Percentiles rank a stretch among this genome's conserved stretches.
Evolutionary conservation across 2,113 vertebrate genomes (phyloP).

Genomic region (Odontophorus gujanensis): DNA sequence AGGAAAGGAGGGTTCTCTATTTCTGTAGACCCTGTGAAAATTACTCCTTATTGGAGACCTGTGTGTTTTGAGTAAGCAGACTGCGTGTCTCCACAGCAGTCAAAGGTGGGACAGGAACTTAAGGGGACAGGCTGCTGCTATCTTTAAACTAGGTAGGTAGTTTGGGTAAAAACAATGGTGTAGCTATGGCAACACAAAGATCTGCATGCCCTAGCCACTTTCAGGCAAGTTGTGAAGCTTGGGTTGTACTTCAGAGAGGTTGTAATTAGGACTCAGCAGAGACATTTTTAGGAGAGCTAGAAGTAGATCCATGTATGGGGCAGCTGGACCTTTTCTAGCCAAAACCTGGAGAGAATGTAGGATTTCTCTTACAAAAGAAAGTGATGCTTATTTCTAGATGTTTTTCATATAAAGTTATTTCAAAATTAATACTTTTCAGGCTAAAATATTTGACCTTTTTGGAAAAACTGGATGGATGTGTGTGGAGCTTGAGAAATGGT

Average conservation of each 20-base stretch:
- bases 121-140: not conserved
- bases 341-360: not conserved
- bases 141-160: not conserved
- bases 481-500: not conserved
- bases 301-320: no score
- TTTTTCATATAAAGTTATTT: not conserved
- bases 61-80: not conserved
- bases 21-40: constrained; percentile 22
- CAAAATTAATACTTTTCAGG: not conserved
- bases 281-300: not conserved
- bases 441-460: not conserved
- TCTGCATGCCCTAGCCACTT: not conserved
- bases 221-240: not conserved
- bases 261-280: not conserved
- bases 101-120: constrained; percentile 7
- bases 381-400: not conserved
- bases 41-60: not conserved
- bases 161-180: not conserved
- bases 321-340: not conserved
- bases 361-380: rapidly evolving
- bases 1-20: constrained; percentile 46
- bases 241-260: not conserved
- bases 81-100: not conserved
- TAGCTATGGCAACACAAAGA: not conserved
- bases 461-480: not conserved